Evolutionary conservation across 2,888 invertebrate genomes (phyloP).

Genomic region (Eristalis intricaria): DNA sequence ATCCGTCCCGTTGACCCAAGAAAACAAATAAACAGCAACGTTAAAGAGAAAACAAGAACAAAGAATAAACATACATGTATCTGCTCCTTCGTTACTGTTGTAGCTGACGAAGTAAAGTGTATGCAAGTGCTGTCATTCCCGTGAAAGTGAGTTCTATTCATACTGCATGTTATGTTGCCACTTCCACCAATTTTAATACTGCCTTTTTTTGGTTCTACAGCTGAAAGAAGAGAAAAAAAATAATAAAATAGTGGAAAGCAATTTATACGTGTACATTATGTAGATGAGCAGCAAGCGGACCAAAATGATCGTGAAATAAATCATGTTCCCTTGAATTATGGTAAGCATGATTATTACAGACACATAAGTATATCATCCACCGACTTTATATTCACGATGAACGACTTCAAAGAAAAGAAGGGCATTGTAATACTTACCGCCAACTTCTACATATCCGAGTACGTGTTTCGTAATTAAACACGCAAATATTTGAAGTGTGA

Average conservation of each 20-base stretch:
- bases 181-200: conserved; percentile 76
- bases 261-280: not conserved
- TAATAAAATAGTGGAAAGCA: not conserved
- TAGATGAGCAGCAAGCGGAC: not conserved
- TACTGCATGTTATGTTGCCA: conserved; percentile 77
- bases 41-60: conserved; percentile 28
- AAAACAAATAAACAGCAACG: conserved; percentile 31
- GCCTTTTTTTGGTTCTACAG: conserved; percentile 74
- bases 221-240: conserved; percentile 50
- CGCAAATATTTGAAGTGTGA: not conserved
- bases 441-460: conserved; percentile 5
- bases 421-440: conserved; percentile 43
- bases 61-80: conserved; percentile 49
- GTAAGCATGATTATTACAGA: not conserved
- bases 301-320: not conserved
- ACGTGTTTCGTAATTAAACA: conserved; percentile 6
- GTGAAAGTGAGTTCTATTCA: conserved; percentile 75
- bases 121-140: conserved; percentile 73
- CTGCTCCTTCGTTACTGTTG: conserved; percentile 54
- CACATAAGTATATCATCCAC: not conserved
- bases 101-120: conserved; percentile 73
- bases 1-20: conserved; percentile 6
- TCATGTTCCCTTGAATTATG: not conserved
- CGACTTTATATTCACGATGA: not conserved
- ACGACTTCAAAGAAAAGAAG: not conserved